Evolutionary conservation across 2,113 vertebrate genomes (phyloP).

Genomic region (Rostratula benghalensis): DNA sequence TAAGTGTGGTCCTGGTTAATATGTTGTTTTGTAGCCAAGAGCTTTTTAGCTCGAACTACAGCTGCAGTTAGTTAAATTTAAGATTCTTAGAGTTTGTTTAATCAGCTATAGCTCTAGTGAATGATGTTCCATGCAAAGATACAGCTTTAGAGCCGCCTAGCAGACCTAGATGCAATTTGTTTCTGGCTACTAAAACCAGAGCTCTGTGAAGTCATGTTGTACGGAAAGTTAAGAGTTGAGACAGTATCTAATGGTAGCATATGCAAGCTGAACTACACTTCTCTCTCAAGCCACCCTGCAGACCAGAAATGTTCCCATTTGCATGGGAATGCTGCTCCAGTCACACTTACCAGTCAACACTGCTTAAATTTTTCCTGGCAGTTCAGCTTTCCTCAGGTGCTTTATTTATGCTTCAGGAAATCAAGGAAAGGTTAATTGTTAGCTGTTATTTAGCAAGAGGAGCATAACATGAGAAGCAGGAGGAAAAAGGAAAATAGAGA

Average conservation of each 20-base stretch:
- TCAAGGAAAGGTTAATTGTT: background rate
- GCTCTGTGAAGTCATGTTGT: background rate
- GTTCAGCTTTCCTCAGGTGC: background rate
- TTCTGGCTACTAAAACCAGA: background rate
- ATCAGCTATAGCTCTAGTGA: constrained; percentile 29
- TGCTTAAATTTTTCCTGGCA: background rate
- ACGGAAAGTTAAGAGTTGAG: background rate
- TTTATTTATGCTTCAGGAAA: background rate
- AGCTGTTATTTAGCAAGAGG: constrained; percentile 8
- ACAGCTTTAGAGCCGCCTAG: background rate
- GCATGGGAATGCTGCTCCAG: background rate
- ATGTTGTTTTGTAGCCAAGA: background rate
- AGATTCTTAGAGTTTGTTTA: background rate
- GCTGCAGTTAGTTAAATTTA: background rate
- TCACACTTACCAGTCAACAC: background rate
- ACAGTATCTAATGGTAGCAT: background rate
- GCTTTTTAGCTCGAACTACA: background rate
- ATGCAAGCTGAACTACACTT: background rate
- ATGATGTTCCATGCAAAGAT: constrained; percentile 44
- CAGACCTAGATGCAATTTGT: background rate
- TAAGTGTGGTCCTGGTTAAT: background rate
- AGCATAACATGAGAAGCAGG: background rate
- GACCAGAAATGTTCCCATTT: background rate
- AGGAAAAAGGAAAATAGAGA: background rate
- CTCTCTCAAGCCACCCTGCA: background rate